These are phyloP conservation scores for Oceanodroma tethys DNA, from an alignment of 2,113 vertebrate genomes.

Conservation along the genomic window DNA sequence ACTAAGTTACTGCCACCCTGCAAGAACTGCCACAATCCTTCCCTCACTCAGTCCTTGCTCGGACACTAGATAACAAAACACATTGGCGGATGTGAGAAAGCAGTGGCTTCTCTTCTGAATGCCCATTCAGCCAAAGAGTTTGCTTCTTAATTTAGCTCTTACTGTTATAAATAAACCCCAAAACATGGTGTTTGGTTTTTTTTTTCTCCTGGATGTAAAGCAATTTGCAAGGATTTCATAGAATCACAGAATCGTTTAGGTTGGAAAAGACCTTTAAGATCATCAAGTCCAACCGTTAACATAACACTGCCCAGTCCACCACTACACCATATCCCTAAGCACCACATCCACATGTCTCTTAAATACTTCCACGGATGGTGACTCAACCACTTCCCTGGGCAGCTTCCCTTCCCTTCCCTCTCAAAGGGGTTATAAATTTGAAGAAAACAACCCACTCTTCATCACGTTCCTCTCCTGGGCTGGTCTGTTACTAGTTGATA, in stretches of 20 bases:
- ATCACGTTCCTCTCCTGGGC: background rate
- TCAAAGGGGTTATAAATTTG: background rate
- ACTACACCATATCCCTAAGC: no score
- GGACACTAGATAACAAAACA: background rate
- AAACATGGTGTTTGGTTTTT: background rate
- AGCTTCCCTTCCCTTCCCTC: background rate
- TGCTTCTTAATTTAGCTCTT: background rate
- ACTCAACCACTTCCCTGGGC: no score
- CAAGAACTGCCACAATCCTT: background rate
- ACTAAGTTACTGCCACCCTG: background rate
- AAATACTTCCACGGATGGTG: no score
- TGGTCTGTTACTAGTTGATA: background rate
- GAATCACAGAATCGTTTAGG: no score
- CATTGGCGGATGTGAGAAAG: background rate
- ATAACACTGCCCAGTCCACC: no score
- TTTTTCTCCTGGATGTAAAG: background rate
- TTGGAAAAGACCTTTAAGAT: no score
- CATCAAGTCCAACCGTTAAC: no score
- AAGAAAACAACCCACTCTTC: background rate
- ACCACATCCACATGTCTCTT: no score
- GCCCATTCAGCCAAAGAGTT: background rate
- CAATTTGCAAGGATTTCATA: background rate
- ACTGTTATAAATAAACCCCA: background rate
- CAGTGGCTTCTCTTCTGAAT: background rate
- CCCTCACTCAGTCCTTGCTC: rapidly evolving